Percentiles rank a stretch among this genome's conserved stretches.
phyloP scores from a whole-genome alignment of 2,797 vertebrate genomes.

The Lutjanus campechanus region DNA sequence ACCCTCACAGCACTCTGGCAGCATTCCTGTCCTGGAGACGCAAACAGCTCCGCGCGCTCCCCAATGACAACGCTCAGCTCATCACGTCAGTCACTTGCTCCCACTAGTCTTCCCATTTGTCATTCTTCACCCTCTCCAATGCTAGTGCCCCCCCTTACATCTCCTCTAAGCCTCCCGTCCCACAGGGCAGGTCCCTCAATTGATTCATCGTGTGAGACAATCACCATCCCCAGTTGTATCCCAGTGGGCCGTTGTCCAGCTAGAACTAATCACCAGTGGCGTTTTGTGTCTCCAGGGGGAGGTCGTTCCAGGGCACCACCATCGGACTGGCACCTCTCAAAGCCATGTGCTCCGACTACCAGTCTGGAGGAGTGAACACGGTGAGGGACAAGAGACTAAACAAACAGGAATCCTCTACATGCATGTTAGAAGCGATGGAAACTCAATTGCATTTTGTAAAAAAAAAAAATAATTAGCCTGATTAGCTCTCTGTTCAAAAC shows the following conservation, averaged over 20 bases:
- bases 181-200: neutral
- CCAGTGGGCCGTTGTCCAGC: slow-evolving; percentile 22
- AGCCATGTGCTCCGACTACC: slow-evolving; percentile 97
- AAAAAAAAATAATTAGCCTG: no score
- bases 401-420: neutral
- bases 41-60: slow-evolving; percentile 87
- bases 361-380: slow-evolving; percentile 97
- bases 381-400: slow-evolving; percentile 81
- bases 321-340: slow-evolving; percentile 96
- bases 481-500: no score
- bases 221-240: slow-evolving; percentile 12
- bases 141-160: neutral
- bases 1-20: slow-evolving; percentile 94
- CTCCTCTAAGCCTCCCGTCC: neutral
- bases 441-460: neutral
- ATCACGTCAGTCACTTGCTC: slow-evolving; percentile 88
- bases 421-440: neutral
- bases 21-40: slow-evolving; percentile 95
- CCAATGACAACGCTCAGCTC: slow-evolving; percentile 96
- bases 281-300: slow-evolving; percentile 87
- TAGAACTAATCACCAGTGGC: slow-evolving; percentile 51
- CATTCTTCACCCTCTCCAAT: neutral
- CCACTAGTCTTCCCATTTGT: neutral
- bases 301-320: slow-evolving; percentile 93
- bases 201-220: slow-evolving; percentile 19